Base-by-base conservation (phyloP, 2,888 invertebrate genomes). In the Heterodera filipjevi region DNA sequence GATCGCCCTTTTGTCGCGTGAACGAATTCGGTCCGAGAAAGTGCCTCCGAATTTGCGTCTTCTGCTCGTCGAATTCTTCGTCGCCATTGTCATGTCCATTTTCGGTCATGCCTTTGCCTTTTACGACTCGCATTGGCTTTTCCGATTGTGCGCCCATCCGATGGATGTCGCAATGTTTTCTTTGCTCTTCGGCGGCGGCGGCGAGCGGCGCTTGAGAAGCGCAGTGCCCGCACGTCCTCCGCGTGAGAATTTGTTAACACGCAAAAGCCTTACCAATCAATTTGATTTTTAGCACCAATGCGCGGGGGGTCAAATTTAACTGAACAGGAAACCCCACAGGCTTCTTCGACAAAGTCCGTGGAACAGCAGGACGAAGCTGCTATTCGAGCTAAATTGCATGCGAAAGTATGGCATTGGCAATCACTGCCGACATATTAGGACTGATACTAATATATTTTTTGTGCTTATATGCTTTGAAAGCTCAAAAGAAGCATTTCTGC, bases 51-150 rank as follows among this genome's bases (percentile, higher is more conserved):
- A 88, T 71, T 91, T 99, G 73, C 94, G 94, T 84, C 94, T 97
- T 35, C 91, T 99, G 16, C 92, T 99, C 32, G 94, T 95, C 77
- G 98, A 99, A 90, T 93, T 95, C 0, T 95, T 96, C 90, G 93
- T 95, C 32, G 94, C 96, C 0, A 95, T 97, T 10, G 81, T 83
- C 12, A 84, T 87, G 84, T 95, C 96, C 46, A 91, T 99, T 68
- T 92, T 98, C 81, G 93, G 96, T 80, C 96, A 97, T 91, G 96
- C 96, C 3, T 90, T 98, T 76, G 93, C 95, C 30, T 95, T 95
- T 3, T 94, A 95, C 86, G 98, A 99, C 91, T 94, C 96, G 81
- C 94, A 96, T 81, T 93, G 97, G 85, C 91, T 99, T 80, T 89
- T 93, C 90, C 92, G 95, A 27, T 92, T 97, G 16, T 93, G 94